phyloP scores from a whole-genome alignment of 2,888 invertebrate species.

The Pardosa pseudoannulata region DNA sequence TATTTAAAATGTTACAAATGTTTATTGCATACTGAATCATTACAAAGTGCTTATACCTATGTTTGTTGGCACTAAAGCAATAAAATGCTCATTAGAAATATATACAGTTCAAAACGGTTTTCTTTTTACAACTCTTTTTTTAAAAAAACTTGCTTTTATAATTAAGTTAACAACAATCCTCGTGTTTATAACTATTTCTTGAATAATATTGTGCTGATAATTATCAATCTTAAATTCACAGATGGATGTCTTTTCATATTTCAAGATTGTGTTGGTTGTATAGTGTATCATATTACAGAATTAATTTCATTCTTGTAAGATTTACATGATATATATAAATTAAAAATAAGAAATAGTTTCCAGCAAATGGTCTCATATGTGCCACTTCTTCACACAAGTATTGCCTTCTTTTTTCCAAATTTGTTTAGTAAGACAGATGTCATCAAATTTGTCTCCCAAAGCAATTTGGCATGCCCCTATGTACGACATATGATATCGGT shows the following conservation, averaged over 20 bases:
- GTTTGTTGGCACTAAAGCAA: conserved; percentile 61
- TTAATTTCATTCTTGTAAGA: no score
- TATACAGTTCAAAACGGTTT: conserved; percentile 38
- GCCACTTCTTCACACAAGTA: conserved; percentile 74
- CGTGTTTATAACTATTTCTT: no score
- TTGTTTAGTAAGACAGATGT: conserved; percentile 76
- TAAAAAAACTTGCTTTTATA: neutral
- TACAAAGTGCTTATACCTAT: conserved; percentile 37
- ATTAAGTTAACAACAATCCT: no score
- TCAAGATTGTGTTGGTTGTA: no score
- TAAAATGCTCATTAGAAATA: conserved; percentile 51
- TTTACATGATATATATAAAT: no score
- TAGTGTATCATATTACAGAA: no score
- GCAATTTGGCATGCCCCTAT: conserved; percentile 81
- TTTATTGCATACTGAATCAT: conserved; percentile 38
- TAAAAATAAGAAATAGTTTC: no score
- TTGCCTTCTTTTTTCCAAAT: conserved; percentile 75
- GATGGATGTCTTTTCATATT: no score
- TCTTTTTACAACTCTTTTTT: conserved; percentile 36
- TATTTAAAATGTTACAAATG: conserved; percentile 38
- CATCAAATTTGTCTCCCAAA: conserved; percentile 78
- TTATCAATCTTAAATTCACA: no score
- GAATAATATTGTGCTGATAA: no score
- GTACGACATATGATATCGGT: conserved; percentile 81
- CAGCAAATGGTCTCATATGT: conserved; percentile 62